phyloP scores from a whole-genome alignment of 2,888 invertebrate species.

The Melitaea athalia region DNA sequence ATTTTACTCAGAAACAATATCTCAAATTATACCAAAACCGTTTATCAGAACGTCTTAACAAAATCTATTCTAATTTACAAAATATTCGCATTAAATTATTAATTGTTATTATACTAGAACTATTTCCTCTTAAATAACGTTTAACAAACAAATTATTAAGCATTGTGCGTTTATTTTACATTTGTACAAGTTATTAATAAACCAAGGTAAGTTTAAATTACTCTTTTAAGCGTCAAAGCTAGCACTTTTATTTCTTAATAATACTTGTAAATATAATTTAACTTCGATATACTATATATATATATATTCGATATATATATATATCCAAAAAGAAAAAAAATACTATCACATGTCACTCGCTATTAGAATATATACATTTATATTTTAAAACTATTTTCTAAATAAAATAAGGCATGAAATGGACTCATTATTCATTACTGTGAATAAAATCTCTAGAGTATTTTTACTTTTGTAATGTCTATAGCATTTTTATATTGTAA shows the following conservation, averaged over 20 bases:
- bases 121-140: neutral
- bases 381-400: constrained; percentile 13
- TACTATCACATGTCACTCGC: neutral
- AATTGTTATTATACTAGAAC: too few relatives aligned
- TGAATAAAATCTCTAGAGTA: neutral
- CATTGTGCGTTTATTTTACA: neutral
- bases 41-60: too few relatives aligned
- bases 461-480: too few relatives aligned
- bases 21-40: too few relatives aligned
- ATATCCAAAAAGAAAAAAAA: neutral
- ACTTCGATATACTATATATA: neutral
- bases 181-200: neutral
- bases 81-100: too few relatives aligned
- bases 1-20: too few relatives aligned
- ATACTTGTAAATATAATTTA: neutral
- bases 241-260: neutral
- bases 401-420: constrained; percentile 29
- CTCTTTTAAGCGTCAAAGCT: neutral
- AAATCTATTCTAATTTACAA: too few relatives aligned
- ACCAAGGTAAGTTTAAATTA: neutral
- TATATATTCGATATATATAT: neutral
- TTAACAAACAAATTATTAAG: neutral
- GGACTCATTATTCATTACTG: constrained; percentile 11
- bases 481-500: too few relatives aligned
- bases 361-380: constrained; percentile 4